Conservation (phyloP, 2,888 invertebrate species). For the Callimorpha dominula region DNA sequence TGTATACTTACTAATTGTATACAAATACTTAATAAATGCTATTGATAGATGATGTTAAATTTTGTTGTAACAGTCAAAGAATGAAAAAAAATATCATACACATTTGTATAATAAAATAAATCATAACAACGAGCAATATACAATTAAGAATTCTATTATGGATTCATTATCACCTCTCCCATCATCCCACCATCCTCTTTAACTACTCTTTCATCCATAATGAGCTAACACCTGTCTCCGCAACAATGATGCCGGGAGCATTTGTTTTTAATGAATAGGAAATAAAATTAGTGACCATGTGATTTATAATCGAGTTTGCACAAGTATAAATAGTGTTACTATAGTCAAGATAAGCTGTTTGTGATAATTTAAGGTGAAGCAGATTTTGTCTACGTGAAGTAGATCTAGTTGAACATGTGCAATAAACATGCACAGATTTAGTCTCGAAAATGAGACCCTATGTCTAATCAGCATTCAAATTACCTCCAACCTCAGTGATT, state of each 20-base stretch:
- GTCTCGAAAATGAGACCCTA: neutral
- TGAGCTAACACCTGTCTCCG: too few species aligned
- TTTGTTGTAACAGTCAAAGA: too few species aligned
- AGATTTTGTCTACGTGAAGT: neutral
- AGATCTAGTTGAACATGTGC: neutral
- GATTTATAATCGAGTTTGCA: neutral
- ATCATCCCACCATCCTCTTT: too few species aligned
- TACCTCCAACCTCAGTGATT: slow-evolving; percentile 97
- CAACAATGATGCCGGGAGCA: too few species aligned
- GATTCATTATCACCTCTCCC: too few species aligned
- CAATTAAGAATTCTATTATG: too few species aligned
- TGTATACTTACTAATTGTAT: too few species aligned
- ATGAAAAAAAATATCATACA: neutral
- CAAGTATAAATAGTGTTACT: neutral
- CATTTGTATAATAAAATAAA: neutral
- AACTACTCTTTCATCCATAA: too few species aligned
- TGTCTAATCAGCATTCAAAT: neutral
- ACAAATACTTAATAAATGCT: neutral
- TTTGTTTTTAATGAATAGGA: too few species aligned
- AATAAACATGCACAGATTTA: neutral
- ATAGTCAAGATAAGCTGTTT: neutral
- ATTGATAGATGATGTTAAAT: neutral
- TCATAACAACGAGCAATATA: neutral
- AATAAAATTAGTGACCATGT: too few species aligned
- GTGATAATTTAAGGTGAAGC: neutral